phyloP scores from a whole-genome alignment of 30 jellyfish, hydroid and myxozoan genomes.

The Aurelia coerulea region DNA sequence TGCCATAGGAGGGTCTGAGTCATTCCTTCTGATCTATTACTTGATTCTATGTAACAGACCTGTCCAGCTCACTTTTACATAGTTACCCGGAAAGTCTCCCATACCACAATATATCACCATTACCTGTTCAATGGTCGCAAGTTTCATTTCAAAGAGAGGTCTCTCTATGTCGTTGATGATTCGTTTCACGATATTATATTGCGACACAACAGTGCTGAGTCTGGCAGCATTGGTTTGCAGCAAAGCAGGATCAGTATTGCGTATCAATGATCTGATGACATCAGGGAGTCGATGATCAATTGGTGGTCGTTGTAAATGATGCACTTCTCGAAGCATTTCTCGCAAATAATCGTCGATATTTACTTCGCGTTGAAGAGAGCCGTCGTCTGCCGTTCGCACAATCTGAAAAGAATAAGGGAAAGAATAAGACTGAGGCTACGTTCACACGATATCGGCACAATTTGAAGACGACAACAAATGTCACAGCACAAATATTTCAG shows the following conservation, averaged over 20 bases:
- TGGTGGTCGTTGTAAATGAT: slow-evolving; percentile 61
- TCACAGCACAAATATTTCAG: too few species aligned
- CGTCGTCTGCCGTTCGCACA: slow-evolving; percentile 38
- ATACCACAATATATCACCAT: too few species aligned
- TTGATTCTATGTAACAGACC: too few species aligned
- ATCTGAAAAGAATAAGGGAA: slow-evolving; percentile 13
- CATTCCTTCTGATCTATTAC: too few species aligned
- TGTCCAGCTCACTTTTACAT: too few species aligned
- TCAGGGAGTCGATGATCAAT: slow-evolving; percentile 59
- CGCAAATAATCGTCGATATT: slow-evolving; percentile 66
- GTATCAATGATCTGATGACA: slow-evolving; percentile 59
- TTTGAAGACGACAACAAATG: too few species aligned
- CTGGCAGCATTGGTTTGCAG: slow-evolving; percentile 73
- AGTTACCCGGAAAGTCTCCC: too few species aligned
- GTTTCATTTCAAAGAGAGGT: slow-evolving; percentile 71
- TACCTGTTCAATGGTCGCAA: slow-evolving; percentile 66
- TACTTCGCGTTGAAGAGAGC: slow-evolving; percentile 24
- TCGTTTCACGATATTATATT: slow-evolving; percentile 37
- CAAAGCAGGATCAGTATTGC: slow-evolving; percentile 54
- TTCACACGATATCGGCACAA: too few species aligned
- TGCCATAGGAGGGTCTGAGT: too few species aligned
- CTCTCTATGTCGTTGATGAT: slow-evolving; percentile 68
- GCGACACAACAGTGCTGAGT: slow-evolving; percentile 71
- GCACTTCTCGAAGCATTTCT: slow-evolving; percentile 63
- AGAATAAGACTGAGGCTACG: background rate